Conservation (phyloP, 2,888 invertebrate species). For the Chymomyza caudatula region DNA sequence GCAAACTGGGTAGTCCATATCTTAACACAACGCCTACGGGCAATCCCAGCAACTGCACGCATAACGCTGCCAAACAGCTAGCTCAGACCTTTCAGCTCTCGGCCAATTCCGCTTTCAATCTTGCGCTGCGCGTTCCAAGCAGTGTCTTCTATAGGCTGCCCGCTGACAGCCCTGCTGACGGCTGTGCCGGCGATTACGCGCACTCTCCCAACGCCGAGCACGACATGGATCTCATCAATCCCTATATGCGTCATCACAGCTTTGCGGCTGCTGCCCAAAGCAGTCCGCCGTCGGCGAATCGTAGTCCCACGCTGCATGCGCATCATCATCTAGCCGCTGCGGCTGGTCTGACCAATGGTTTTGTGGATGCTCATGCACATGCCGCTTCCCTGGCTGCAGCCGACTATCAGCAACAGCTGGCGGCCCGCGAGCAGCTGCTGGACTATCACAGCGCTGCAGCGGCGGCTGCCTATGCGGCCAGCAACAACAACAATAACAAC, state of each 20-base stretch:
- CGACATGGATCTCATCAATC: slow-evolving; percentile 76
- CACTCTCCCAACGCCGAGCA: slow-evolving; percentile 38
- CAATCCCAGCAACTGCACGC: slow-evolving; percentile 51
- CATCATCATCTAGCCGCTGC: slow-evolving; percentile 57
- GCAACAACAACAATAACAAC: slow-evolving; percentile 69
- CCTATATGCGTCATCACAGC: slow-evolving; percentile 76
- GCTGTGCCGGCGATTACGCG: slow-evolving; percentile 46
- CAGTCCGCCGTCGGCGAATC: slow-evolving; percentile 66
- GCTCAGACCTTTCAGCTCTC: slow-evolving; percentile 72
- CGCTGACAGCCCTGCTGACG: slow-evolving; percentile 26
- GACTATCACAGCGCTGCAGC: slow-evolving; percentile 75
- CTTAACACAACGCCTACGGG: slow-evolving; percentile 75
- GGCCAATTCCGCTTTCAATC: slow-evolving; percentile 75
- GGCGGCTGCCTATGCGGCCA: slow-evolving; percentile 70
- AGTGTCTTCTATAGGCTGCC: slow-evolving; percentile 54
- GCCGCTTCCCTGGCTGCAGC: slow-evolving; percentile 55
- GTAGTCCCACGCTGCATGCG: slow-evolving; percentile 58
- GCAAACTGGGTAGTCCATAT: slow-evolving; percentile 78
- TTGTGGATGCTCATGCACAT: slow-evolving; percentile 64
- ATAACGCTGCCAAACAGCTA: slow-evolving; percentile 50
- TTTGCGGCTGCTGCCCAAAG: slow-evolving; percentile 63
- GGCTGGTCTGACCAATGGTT: slow-evolving; percentile 57
- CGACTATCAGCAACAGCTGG: slow-evolving; percentile 73
- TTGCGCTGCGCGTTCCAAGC: slow-evolving; percentile 67
- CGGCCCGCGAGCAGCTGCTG: slow-evolving; percentile 54